These are phyloP conservation scores for Apolygus lucorum DNA, from an alignment of 1,140 invertebrate species.

Conservation along the genomic window DNA sequence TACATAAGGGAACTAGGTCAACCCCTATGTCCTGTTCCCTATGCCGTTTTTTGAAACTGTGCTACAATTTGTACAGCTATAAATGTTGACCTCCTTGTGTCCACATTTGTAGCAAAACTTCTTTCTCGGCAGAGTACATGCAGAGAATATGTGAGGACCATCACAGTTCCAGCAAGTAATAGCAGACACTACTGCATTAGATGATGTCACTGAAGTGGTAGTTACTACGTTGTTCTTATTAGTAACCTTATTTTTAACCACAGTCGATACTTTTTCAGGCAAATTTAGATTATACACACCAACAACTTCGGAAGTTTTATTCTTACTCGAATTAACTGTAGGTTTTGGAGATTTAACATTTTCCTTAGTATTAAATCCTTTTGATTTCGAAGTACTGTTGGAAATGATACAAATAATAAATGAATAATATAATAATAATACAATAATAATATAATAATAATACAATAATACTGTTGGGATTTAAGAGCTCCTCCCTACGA, in stretches of 20 bases:
- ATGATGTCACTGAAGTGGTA: background rate
- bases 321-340: background rate
- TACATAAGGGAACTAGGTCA: background rate
- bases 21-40: background rate
- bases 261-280: background rate
- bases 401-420: too few relatives aligned
- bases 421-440: too few relatives aligned
- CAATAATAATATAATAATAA: too few relatives aligned
- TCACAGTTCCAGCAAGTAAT: background rate
- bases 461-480: too few relatives aligned
- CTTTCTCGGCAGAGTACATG: background rate
- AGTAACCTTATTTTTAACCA: too few relatives aligned
- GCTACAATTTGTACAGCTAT: background rate
- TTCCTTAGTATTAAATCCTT: too few relatives aligned
- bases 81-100: background rate
- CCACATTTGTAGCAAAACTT: background rate
- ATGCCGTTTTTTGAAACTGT: background rate
- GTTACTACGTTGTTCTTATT: background rate
- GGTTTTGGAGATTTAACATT: background rate
- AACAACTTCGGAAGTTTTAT: background rate
- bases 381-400: too few relatives aligned
- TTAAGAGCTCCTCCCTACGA: background rate
- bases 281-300: background rate
- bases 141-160: background rate
- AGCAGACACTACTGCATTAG: background rate